Evolutionary conservation across 2,797 vertebrate genomes (phyloP).

Genomic region (Karalla daura): DNA sequence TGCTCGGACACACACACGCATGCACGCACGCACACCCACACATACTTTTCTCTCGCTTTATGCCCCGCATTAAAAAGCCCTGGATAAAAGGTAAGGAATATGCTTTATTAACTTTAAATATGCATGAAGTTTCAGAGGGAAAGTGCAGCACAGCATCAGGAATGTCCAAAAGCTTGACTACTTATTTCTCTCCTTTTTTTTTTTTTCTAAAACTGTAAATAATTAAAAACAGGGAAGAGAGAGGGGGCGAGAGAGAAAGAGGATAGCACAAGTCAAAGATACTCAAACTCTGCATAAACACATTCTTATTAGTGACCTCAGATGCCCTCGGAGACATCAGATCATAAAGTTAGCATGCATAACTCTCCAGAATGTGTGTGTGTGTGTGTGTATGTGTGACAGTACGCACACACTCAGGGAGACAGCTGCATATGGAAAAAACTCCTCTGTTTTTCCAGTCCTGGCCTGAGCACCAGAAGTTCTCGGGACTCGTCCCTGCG

Average conservation of each 20-base stretch:
- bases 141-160: constrained; percentile 80
- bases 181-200: constrained; percentile 74
- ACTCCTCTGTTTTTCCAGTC: constrained; percentile 7
- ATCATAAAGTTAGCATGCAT: constrained; percentile 53
- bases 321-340: constrained; percentile 66
- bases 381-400: constrained; percentile 18
- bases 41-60: constrained; percentile 46
- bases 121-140: constrained; percentile 86
- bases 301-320: constrained; percentile 78
- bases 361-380: constrained; percentile 19
- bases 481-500: constrained; percentile 26
- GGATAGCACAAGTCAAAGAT: constrained; percentile 67
- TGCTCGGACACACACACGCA: constrained; percentile 37
- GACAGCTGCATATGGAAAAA: constrained; percentile 33
- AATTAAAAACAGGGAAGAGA: constrained; percentile 75
- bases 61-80: constrained; percentile 77
- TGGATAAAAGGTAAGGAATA: constrained; percentile 85
- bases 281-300: constrained; percentile 78
- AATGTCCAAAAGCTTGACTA: constrained; percentile 84
- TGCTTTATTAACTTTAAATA: constrained; percentile 88
- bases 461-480: constrained; percentile 34
- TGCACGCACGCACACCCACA: constrained; percentile 25
- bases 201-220: constrained; percentile 76
- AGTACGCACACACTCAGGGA: background rate
- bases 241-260: constrained; percentile 20